Percentiles rank a stretch among this genome's conserved stretches.
phyloP scores from a whole-genome alignment of 30 jellyfish, hydroid and myxozoan species.

The Aurelia aurita complex sp. Pacific region DNA sequence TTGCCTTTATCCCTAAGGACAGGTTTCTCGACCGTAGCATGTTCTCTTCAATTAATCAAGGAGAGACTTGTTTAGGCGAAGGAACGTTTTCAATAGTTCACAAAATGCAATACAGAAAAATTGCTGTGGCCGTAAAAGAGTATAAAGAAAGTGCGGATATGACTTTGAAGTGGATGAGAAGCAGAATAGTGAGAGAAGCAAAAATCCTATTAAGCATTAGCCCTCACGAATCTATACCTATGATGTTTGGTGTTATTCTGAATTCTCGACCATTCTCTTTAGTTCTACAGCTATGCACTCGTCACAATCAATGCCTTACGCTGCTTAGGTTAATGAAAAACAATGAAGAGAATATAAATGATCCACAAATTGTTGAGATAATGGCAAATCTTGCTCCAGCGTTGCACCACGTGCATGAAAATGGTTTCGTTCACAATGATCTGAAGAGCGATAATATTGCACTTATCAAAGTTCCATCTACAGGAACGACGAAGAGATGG shows the following conservation, averaged over 20 bases:
- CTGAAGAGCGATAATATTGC: no score
- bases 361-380: not conserved
- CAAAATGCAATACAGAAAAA: not conserved
- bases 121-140: conserved; percentile 13
- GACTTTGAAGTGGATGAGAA: not conserved
- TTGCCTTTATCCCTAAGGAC: conserved; percentile 1
- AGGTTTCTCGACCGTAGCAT: not conserved
- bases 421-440: no score
- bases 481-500: no score
- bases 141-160: not conserved
- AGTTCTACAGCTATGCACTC: conserved; percentile 6
- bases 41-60: not conserved
- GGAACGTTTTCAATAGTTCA: not conserved
- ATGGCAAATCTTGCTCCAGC: conserved; percentile 13
- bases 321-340: not conserved
- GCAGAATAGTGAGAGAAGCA: not conserved
- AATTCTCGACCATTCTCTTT: not conserved
- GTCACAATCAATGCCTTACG: not conserved
- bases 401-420: conserved; percentile 12
- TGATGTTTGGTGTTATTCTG: not conserved
- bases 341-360: not conserved
- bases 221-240: conserved; percentile 2
- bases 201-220: not conserved
- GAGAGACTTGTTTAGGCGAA: conserved; percentile 11
- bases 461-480: no score